A percentile compares a stretch with the other conserved stretches of the same genome.
Conservation (phyloP, 1,140 invertebrate species). For the Caenorhabditis remanei region DNA sequence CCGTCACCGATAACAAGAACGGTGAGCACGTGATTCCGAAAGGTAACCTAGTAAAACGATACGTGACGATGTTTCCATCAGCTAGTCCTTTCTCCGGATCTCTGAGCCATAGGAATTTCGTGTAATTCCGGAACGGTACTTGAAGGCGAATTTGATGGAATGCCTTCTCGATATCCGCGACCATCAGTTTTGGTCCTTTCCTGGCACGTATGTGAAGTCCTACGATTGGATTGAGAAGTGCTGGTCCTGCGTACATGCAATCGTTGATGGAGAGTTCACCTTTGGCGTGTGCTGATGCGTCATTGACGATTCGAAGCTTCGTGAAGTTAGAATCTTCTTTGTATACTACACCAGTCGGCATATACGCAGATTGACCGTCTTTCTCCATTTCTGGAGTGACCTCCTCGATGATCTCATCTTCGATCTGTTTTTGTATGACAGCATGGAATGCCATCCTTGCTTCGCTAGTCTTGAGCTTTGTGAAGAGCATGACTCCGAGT, state of each 20-base stretch:
- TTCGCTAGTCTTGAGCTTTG: not conserved
- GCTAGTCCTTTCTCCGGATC: constrained; percentile 2
- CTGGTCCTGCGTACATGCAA: constrained; percentile 64
- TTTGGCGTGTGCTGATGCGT: constrained; percentile 73
- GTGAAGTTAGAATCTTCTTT: constrained; percentile 67
- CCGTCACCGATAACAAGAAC: constrained; percentile 31
- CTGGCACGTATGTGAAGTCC: constrained; percentile 55
- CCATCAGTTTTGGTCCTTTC: not conserved
- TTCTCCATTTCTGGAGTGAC: not conserved
- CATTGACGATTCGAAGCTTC: constrained; percentile 77
- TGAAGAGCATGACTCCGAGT: not conserved
- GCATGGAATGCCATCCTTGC: not conserved
- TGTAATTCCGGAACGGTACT: constrained; percentile 47
- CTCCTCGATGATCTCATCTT: not conserved
- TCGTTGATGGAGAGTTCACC: constrained; percentile 76
- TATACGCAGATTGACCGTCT: not conserved
- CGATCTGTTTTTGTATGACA: not conserved
- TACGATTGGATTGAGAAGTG: constrained; percentile 7
- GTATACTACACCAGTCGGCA: not conserved
- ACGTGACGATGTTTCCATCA: constrained; percentile 11
- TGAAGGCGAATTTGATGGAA: constrained; percentile 62
- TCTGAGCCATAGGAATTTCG: constrained; percentile 65
- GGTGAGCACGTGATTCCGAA: constrained; percentile 59
- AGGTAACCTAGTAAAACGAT: constrained; percentile 44
- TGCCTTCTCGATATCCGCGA: constrained; percentile 64